Percentiles rank a stretch among this genome's conserved stretches.
Conservation (phyloP, 2,113 vertebrate genomes). For the Rhodinocichla rosea region DNA sequence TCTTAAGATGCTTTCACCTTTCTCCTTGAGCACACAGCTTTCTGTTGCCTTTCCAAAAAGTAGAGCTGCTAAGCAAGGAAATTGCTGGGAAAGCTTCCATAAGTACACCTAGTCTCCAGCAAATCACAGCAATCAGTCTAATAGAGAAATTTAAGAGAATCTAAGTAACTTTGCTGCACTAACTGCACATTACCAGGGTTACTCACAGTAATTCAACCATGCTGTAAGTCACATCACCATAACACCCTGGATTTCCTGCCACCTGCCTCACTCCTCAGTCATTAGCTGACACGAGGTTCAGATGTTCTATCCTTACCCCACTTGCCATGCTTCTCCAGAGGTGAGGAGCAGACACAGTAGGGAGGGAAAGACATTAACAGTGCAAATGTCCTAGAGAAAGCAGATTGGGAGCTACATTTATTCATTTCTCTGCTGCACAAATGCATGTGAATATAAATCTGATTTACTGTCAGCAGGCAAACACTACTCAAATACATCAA, state of each 20-base stretch:
- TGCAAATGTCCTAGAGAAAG: background rate
- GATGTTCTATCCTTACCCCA: background rate
- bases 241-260: background rate
- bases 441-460: background rate
- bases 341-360: background rate
- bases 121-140: background rate
- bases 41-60: conserved; percentile 7
- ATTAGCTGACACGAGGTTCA: background rate
- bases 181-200: background rate
- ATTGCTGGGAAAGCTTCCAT: background rate
- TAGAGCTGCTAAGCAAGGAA: background rate
- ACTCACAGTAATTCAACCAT: background rate
- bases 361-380: background rate
- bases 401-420: background rate
- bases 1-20: background rate
- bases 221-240: background rate
- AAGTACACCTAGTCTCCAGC: background rate
- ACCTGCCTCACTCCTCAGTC: background rate
- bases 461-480: background rate
- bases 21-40: background rate
- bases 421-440: background rate
- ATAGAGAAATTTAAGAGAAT: background rate
- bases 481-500: background rate
- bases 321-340: background rate
- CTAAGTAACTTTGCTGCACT: background rate